phyloP scores from a whole-genome alignment of 2,113 vertebrate species.

The Phocoena phocoena region DNA sequence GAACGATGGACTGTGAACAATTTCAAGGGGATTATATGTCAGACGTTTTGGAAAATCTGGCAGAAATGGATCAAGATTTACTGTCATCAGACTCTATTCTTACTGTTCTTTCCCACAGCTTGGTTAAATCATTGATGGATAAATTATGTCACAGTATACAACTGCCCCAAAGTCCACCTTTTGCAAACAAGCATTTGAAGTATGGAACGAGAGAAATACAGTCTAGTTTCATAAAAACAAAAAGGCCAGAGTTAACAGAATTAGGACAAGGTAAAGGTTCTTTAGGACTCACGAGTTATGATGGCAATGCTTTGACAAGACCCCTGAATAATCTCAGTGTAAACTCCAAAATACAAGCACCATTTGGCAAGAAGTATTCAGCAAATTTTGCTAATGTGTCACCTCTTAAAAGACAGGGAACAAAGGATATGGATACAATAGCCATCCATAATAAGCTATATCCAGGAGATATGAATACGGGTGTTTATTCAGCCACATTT shows the following conservation, averaged over 20 bases:
- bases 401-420: not conserved
- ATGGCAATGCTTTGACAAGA: not conserved
- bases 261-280: not conserved
- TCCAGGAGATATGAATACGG: not conserved
- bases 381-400: not conserved
- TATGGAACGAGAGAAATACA: conserved; percentile 6
- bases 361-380: conserved; percentile 7
- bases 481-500: conserved; percentile 74
- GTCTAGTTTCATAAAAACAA: not conserved
- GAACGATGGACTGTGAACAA: conserved; percentile 3
- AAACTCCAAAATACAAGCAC: not conserved
- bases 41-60: conserved; percentile 44
- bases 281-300: not conserved
- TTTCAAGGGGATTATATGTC: conserved; percentile 58
- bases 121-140: conserved; percentile 77
- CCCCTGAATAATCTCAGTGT: not conserved
- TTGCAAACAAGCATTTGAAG: conserved; percentile 15
- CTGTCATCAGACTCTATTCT: conserved; percentile 65
- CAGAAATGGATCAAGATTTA: conserved; percentile 57
- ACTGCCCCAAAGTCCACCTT: not conserved
- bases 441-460: not conserved
- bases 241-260: conserved; percentile 8
- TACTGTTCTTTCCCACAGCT: conserved; percentile 63
- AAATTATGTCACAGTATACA: conserved; percentile 50
- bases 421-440: not conserved